These are phyloP conservation scores for Drosophila fungiperda DNA, from an alignment of 2,888 invertebrate species.

Conservation along the genomic window DNA sequence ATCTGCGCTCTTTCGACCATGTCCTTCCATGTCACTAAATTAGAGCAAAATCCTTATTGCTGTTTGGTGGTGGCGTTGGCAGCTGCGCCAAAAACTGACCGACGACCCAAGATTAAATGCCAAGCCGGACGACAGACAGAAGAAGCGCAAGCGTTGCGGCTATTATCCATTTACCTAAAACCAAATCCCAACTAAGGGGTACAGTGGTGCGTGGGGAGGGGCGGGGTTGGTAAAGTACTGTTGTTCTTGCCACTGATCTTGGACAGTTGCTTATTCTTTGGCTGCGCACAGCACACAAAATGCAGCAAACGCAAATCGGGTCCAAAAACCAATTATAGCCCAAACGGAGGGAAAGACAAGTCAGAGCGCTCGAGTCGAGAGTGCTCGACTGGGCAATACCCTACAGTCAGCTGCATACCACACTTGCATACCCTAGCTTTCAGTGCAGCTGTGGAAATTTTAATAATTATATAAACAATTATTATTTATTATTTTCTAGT, in stretches of 20 bases:
- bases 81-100: conserved; percentile 57
- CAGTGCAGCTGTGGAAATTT: no score
- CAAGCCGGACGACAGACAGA: conserved; percentile 17
- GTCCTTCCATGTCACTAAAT: conserved; percentile 64
- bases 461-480: no score
- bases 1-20: conserved; percentile 39
- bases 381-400: neutral
- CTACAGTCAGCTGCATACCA: no score
- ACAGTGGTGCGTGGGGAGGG: neutral
- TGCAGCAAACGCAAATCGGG: conserved; percentile 14
- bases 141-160: conserved; percentile 37
- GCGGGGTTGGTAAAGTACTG: conserved; percentile 1
- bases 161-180: conserved; percentile 70
- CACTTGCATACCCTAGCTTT: no score
- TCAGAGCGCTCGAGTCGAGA: neutral
- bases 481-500: no score
- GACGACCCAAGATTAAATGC: conserved; percentile 48
- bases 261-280: conserved; percentile 15
- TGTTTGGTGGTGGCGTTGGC: conserved; percentile 30
- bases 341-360: neutral
- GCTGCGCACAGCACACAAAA: neutral
- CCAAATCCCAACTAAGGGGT: neutral
- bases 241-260: conserved; percentile 29
- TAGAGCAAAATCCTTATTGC: conserved; percentile 55
- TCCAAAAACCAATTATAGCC: conserved; percentile 26